phyloP scores from a whole-genome alignment of 1,140 invertebrate genomes.

The Euura saliciscinereae region DNA sequence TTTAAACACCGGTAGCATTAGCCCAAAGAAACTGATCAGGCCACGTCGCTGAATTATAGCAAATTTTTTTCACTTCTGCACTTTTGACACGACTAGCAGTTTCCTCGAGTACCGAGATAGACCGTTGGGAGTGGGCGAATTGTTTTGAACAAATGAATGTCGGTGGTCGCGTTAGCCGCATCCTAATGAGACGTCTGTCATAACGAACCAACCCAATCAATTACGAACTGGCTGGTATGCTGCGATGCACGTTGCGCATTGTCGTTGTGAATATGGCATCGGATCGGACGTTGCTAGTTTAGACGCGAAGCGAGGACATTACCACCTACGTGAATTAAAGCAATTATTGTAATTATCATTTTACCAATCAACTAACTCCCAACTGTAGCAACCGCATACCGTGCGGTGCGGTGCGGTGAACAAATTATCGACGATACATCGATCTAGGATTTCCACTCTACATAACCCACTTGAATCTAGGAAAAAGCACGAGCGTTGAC shows the following conservation, averaged over 20 bases:
- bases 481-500: too few species aligned
- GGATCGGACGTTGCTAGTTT: conserved; percentile 17
- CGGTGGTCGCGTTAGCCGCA: conserved; percentile 26
- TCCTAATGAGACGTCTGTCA: conserved; percentile 44
- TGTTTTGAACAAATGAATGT: conserved; percentile 39
- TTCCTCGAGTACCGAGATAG: neutral
- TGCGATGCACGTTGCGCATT: conserved; percentile 23
- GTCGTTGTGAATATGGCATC: conserved; percentile 35
- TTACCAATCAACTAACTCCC: neutral
- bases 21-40: neutral
- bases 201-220: conserved; percentile 43
- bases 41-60: neutral
- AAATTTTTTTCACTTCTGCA: too few species aligned
- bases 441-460: neutral
- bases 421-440: too few species aligned
- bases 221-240: conserved; percentile 29
- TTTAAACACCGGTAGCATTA: neutral
- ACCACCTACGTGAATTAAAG: conserved; percentile 33
- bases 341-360: conserved; percentile 32
- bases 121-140: neutral
- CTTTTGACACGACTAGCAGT: too few species aligned
- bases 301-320: conserved; percentile 17
- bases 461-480: too few species aligned
- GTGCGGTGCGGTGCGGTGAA: neutral
- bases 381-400: neutral